A percentile compares a stretch with the other conserved stretches of the same genome.
Conservation (phyloP, 1,140 invertebrate genomes). For the Heliothis virescens region DNA sequence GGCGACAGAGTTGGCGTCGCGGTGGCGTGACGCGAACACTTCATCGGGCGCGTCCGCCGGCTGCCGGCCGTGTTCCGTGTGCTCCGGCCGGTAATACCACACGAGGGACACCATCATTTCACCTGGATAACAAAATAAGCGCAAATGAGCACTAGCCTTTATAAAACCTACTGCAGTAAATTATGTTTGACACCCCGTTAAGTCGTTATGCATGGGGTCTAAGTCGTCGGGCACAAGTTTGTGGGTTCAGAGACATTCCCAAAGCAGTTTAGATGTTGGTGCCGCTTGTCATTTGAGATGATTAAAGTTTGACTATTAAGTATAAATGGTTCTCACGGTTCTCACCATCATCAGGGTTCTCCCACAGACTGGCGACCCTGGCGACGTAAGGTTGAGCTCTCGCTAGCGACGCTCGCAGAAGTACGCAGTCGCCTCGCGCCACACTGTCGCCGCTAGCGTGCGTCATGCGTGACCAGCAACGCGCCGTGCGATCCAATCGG, state of each 20-base stretch:
- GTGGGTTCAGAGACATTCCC: too few species aligned
- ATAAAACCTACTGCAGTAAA: too few species aligned
- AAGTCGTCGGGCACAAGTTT: too few species aligned
- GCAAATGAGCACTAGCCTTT: neutral
- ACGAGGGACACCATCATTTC: conserved; percentile 99
- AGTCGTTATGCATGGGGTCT: too few species aligned
- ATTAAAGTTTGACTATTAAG: neutral
- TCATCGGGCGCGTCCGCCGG: conserved; percentile 94
- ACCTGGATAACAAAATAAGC: conserved; percentile 86
- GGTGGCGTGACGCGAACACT: conserved; percentile 97
- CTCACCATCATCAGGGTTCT: conserved; percentile 96
- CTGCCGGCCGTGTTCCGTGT: conserved; percentile 95
- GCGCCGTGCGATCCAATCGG: conserved; percentile 85
- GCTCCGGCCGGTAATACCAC: conserved; percentile 99
- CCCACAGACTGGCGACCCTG: conserved; percentile 97
- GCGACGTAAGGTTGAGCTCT: conserved; percentile 97
- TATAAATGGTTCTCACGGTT: conserved; percentile 6
- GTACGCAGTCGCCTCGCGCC: conserved; percentile 94
- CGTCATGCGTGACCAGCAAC: conserved; percentile 95
- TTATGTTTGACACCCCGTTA: too few species aligned
- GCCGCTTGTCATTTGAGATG: too few species aligned
- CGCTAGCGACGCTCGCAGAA: conserved; percentile 92
- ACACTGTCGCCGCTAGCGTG: conserved; percentile 95
- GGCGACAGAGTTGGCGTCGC: conserved; percentile 97
- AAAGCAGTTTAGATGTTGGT: too few species aligned